Base-by-base conservation (phyloP, 2,888 invertebrate genomes). In the Cheilosia soror region DNA sequence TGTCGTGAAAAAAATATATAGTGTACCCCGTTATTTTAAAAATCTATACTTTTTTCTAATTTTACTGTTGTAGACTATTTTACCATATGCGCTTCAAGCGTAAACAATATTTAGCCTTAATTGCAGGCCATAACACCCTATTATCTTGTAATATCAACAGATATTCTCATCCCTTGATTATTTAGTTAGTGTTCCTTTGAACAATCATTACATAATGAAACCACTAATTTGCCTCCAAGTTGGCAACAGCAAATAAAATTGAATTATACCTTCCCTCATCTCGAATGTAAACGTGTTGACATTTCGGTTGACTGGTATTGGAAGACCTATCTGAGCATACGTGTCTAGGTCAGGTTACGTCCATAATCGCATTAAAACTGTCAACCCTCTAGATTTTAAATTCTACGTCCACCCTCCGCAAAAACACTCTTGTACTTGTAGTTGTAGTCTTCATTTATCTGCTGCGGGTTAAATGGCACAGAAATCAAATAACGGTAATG, bases 201-300 rank as follows among this genome's bases (percentile, higher is more conserved):
- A 73, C 73, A 83, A 66, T 73, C 66, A 79, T 83, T 86, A 88
- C 89, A 89, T 89, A 90, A 91, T 90, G 90, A 89, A 90, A 90
- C 91, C 90, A 90, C 90, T 89, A 91, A 91, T 91, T 91, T 89
- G 89, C 88, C 73, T 68, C 72, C 72, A 83, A 83, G n/a, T 72
- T 55, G 33, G 51, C 31, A 15, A 47, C 15, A 55, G 15, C 57
- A 57, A 63, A 71, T 60, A 51, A 84, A 84, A 84, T 84, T 84
- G 69, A 79, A 84, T 79, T 84, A 20, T 20, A 80, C 68, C 15
- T 11, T 31, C 63, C 65, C 71, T 62, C 55, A 15, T 6, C 20
- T 20, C 51, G 33, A 40, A 63, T 68, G 9, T 13, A 49, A 62
- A 83, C 58, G 75, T 75, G 75, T 80, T 84, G 79, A 84, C 75